A percentile compares a stretch with the other conserved stretches of the same genome.
phyloP scores from a whole-genome alignment of 2,888 invertebrate genomes.

The Volucella zonaria region DNA sequence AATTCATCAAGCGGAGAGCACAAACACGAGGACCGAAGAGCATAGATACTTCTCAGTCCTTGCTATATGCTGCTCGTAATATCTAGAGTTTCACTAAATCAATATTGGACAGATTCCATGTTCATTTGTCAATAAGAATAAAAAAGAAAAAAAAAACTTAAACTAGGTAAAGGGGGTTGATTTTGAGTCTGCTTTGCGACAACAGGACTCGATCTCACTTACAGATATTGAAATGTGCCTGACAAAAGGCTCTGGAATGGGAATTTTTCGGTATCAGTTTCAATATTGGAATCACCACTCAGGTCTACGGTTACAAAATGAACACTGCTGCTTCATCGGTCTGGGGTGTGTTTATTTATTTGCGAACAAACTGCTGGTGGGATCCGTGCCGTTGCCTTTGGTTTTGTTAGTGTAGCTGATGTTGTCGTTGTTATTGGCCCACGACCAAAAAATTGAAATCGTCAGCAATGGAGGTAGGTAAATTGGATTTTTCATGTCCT shows the following conservation, averaged over 20 bases:
- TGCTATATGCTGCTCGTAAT: slow-evolving; percentile 4
- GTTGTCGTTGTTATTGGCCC: slow-evolving; percentile 26
- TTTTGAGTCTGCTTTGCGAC: slow-evolving; percentile 24
- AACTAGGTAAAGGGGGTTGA: not conserved
- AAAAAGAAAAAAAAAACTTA: not conserved
- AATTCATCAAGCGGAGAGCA: slow-evolving; percentile 20
- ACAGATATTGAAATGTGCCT: slow-evolving; percentile 42
- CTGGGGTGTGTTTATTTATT: slow-evolving; percentile 61
- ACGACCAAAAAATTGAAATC: slow-evolving; percentile 30
- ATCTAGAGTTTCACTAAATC: slow-evolving; percentile 61
- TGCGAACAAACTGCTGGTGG: slow-evolving; percentile 24
- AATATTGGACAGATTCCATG: slow-evolving; percentile 71
- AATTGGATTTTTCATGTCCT: slow-evolving; percentile 57
- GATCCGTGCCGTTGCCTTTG: not conserved
- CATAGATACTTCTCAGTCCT: slow-evolving; percentile 1
- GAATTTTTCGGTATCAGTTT: slow-evolving; percentile 54
- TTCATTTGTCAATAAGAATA: slow-evolving; percentile 65
- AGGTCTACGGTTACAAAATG: slow-evolving; percentile 45
- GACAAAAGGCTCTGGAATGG: slow-evolving; percentile 26
- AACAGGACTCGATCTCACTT: slow-evolving; percentile 40
- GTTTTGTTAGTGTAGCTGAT: slow-evolving; percentile 8
- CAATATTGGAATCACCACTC: slow-evolving; percentile 48
- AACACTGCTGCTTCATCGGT: slow-evolving; percentile 45
- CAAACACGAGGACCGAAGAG: not conserved
- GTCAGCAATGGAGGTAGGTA: slow-evolving; percentile 28